phyloP scores from a whole-genome alignment of 2,113 vertebrate species.

The Anarrhichthys ocellatus region DNA sequence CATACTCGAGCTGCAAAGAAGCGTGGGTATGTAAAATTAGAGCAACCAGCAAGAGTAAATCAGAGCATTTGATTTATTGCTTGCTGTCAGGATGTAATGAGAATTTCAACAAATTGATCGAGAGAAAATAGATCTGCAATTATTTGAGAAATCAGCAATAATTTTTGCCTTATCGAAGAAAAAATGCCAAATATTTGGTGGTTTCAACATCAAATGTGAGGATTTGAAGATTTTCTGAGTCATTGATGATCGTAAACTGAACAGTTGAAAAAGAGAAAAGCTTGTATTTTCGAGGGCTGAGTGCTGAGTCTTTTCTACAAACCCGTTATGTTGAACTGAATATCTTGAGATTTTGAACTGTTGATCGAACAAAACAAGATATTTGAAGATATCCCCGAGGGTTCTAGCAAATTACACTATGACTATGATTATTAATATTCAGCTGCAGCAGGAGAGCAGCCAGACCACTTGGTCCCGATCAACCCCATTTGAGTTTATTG shows the following conservation, averaged over 20 bases:
- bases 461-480: neutral
- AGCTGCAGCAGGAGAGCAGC: neutral
- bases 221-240: neutral
- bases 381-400: neutral
- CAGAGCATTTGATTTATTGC: no score
- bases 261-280: neutral
- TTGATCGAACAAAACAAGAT: neutral
- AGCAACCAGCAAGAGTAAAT: no score
- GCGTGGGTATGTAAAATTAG: no score
- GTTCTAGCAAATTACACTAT: neutral
- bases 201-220: neutral
- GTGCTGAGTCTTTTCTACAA: neutral
- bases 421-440: no score
- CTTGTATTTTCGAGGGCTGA: neutral
- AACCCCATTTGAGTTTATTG: neutral
- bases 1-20: no score
- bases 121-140: no score
- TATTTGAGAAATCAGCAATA: no score
- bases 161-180: neutral
- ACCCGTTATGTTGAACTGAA: neutral
- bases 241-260: neutral
- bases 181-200: neutral
- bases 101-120: no score
- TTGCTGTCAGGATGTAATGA: no score
- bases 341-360: neutral